A percentile compares a stretch with the other conserved stretches of the same genome.
Conservation (phyloP, 23 tunicate species). For the Halocynthia aurantium region DNA sequence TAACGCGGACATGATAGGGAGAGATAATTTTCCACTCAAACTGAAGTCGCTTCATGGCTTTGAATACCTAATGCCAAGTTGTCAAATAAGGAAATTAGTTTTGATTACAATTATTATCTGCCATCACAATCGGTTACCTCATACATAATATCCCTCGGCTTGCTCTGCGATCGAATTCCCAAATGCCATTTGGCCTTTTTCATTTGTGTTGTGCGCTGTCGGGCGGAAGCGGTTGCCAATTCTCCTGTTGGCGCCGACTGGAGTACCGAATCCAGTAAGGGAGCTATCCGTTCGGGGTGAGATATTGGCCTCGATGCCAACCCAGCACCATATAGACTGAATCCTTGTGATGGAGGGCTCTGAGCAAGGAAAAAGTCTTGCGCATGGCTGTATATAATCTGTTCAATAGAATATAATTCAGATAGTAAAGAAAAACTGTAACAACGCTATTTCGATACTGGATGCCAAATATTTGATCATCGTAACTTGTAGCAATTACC, state of each 20-base stretch:
- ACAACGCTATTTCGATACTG: neutral
- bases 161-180: constrained; percentile 91
- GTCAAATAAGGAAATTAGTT: neutral
- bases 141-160: constrained; percentile 89
- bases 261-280: constrained; percentile 65
- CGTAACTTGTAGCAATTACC: constrained; percentile 25
- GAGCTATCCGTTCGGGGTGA: constrained; percentile 96
- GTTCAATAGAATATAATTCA: neutral
- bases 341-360: constrained; percentile 56
- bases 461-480: neutral
- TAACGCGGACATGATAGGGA: constrained; percentile 80
- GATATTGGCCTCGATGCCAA: constrained; percentile 20
- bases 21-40: constrained; percentile 86
- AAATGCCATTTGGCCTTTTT: constrained; percentile 97
- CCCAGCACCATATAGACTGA: constrained; percentile 34
- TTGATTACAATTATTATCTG: neutral
- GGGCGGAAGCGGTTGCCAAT: constrained; percentile 55
- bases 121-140: constrained; percentile 32
- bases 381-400: constrained; percentile 97
- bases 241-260: constrained; percentile 59
- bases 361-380: constrained; percentile 99
- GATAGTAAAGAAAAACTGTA: neutral
- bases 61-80: constrained; percentile 57
- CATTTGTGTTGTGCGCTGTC: constrained; percentile 55
- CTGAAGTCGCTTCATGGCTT: constrained; percentile 81